Evolutionary conservation across 2,113 vertebrate genomes (phyloP).

Genomic region (Ciconia maguari): DNA sequence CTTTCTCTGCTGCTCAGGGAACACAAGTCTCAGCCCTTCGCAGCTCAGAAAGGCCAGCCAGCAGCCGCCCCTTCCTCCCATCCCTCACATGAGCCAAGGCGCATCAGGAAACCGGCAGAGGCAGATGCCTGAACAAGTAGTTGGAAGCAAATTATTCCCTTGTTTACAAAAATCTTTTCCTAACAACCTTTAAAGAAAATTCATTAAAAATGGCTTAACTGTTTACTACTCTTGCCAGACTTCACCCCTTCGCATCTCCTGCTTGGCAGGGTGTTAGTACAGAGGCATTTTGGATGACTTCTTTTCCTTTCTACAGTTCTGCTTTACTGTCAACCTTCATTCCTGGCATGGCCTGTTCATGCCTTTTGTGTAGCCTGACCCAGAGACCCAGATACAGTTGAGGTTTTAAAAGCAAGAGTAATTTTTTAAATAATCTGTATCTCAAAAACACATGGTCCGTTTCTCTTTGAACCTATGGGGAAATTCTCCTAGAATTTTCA

Average conservation of each 20-base stretch:
- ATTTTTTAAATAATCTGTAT: background rate
- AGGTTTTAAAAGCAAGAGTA: background rate
- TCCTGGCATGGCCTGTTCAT: background rate
- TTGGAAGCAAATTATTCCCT: background rate
- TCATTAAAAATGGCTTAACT: constrained; percentile 35
- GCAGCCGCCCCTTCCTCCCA: background rate
- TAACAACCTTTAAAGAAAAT: background rate
- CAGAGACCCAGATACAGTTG: background rate
- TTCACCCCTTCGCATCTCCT: background rate
- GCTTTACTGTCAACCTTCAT: background rate
- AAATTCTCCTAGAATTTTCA: background rate
- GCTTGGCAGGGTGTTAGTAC: background rate
- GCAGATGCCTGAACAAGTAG: background rate
- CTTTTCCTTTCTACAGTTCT: background rate
- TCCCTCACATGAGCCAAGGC: background rate
- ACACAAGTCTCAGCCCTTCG: background rate
- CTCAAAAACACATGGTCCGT: background rate
- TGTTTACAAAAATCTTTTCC: background rate
- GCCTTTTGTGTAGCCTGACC: background rate
- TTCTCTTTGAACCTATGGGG: background rate
- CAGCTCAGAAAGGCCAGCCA: background rate
- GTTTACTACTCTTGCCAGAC: background rate
- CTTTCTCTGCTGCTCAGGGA: background rate
- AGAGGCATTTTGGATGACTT: background rate
- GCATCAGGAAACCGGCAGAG: background rate